A percentile compares a stretch with the other conserved stretches of the same genome.
Evolutionary conservation across 2,888 invertebrate genomes (phyloP).

Genomic region (Pardosa pseudoannulata): DNA sequence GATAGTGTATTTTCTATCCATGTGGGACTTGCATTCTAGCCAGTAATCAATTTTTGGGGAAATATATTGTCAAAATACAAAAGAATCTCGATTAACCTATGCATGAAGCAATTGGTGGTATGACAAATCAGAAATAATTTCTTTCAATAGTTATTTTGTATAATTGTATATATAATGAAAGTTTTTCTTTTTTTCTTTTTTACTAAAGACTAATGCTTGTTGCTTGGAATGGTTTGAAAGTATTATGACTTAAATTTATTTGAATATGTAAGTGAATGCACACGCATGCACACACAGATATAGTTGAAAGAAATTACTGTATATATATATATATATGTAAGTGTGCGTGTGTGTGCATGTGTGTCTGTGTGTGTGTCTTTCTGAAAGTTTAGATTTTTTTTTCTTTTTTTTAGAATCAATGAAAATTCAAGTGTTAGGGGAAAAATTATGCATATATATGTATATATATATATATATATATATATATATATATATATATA

Average conservation of each 20-base stretch:
- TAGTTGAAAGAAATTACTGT: too few relatives aligned
- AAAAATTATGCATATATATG: too few relatives aligned
- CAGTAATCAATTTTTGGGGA: background rate
- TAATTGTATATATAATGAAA: background rate
- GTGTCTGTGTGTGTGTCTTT: too few relatives aligned
- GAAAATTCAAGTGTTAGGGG: too few relatives aligned
- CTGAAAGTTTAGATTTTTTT: too few relatives aligned
- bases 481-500: too few relatives aligned
- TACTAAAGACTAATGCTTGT: background rate
- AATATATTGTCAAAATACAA: background rate
- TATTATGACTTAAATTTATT: too few relatives aligned
- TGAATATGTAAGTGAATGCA: background rate
- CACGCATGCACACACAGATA: background rate
- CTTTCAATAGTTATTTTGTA: slow-evolving; percentile 7
- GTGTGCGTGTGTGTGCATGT: too few relatives aligned
- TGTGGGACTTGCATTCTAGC: background rate
- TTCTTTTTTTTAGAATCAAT: too few relatives aligned
- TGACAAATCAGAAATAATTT: background rate
- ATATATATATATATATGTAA: too few relatives aligned
- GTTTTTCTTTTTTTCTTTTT: too few relatives aligned
- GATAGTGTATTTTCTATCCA: background rate
- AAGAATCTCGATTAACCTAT: background rate
- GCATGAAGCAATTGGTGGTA: background rate
- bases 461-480: too few relatives aligned
- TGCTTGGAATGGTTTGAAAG: background rate